These are phyloP conservation scores for Phalera bucephala DNA, from an alignment of 2,888 invertebrate species.

Conservation along the genomic window DNA sequence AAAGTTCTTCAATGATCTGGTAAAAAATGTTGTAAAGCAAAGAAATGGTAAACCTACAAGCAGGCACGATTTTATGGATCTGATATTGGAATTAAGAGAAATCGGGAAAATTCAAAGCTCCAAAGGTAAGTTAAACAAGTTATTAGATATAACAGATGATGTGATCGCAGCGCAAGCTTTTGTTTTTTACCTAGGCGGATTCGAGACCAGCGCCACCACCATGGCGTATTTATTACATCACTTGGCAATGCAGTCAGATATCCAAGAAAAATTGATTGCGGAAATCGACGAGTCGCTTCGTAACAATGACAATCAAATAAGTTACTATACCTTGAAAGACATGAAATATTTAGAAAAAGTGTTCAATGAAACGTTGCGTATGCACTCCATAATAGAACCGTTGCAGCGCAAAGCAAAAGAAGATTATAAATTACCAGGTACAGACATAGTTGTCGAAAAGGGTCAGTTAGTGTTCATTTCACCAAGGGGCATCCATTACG, in stretches of 20 bases:
- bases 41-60: constrained; percentile 25
- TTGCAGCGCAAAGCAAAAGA: constrained; percentile 50
- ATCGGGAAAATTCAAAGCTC: constrained; percentile 10
- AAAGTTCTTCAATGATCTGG: constrained; percentile 23
- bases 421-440: constrained; percentile 57
- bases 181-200: constrained; percentile 59
- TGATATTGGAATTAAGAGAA: constrained; percentile 32
- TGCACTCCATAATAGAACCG: constrained; percentile 64
- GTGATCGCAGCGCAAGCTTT: constrained; percentile 46
- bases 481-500: constrained; percentile 58
- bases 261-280: constrained; percentile 45
- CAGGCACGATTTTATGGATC: constrained; percentile 41
- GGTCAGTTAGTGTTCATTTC: constrained; percentile 50
- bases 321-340: constrained; percentile 18
- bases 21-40: constrained; percentile 16
- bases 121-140: not conserved
- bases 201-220: constrained; percentile 59
- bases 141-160: constrained; percentile 17
- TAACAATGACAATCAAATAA: constrained; percentile 41
- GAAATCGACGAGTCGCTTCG: constrained; percentile 50
- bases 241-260: constrained; percentile 49
- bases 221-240: constrained; percentile 51
- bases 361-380: constrained; percentile 67
- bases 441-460: constrained; percentile 51
- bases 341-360: too few relatives aligned